A percentile compares a stretch with the other conserved stretches of the same genome.
These are phyloP conservation scores for Megathymus violae DNA, from an alignment of 1,140 invertebrate genomes.

Conservation along the genomic window DNA sequence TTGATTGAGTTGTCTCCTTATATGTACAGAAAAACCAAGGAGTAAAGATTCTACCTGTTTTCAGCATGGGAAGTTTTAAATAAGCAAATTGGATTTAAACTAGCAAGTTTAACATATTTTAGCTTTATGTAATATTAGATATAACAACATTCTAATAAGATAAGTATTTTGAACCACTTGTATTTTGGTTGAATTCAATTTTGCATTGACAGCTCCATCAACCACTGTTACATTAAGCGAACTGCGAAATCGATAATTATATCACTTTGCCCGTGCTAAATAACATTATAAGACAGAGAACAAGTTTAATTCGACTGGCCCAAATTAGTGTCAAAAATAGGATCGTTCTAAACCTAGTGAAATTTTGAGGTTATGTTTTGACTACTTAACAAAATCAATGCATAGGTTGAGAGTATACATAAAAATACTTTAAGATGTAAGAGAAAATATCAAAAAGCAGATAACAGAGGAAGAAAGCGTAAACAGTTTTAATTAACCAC, in stretches of 20 bases:
- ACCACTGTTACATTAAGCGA: not conserved
- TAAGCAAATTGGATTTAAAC: too few relatives aligned
- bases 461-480: slow-evolving; percentile 47
- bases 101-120: too few relatives aligned
- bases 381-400: slow-evolving; percentile 4
- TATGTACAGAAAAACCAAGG: too few relatives aligned
- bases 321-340: slow-evolving; percentile 23
- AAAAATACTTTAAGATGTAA: not conserved
- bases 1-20: too few relatives aligned
- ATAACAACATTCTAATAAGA: too few relatives aligned
- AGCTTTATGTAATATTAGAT: too few relatives aligned
- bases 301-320: slow-evolving; percentile 5
- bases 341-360: slow-evolving; percentile 6
- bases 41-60: too few relatives aligned
- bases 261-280: not conserved
- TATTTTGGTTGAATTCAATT: too few relatives aligned
- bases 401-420: not conserved
- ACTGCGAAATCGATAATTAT: not conserved
- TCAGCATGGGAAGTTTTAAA: too few relatives aligned
- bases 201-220: not conserved
- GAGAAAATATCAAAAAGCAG: slow-evolving; percentile 40
- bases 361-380: slow-evolving; percentile 36
- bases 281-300: not conserved
- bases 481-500: slow-evolving; percentile 55
- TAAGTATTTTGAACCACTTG: too few relatives aligned